Evolutionary conservation across 2,797 vertebrate species (phyloP).

Genomic region (Discoglossus pictus): DNA sequence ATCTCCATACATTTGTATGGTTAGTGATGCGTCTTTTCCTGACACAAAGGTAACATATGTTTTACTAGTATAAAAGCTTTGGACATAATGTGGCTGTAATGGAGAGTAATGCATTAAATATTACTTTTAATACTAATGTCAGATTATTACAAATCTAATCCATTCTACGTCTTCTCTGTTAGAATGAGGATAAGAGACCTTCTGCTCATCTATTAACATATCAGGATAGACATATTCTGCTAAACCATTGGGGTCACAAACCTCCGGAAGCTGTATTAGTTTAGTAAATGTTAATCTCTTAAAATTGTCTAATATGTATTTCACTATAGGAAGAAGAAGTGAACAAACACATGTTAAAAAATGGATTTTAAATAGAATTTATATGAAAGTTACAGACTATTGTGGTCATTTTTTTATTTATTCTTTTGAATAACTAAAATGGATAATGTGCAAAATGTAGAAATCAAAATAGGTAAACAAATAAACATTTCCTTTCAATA

Average conservation of each 20-base stretch:
- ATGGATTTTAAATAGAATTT: no score
- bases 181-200: conserved; percentile 70
- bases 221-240: conserved; percentile 64
- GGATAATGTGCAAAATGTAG: no score
- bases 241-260: conserved; percentile 70
- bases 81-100: conserved; percentile 59
- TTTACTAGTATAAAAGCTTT: conserved; percentile 62
- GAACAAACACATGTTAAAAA: no score
- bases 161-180: conserved; percentile 65
- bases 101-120: conserved; percentile 73
- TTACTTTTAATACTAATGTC: conserved; percentile 79
- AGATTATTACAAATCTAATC: conserved; percentile 78
- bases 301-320: conserved; percentile 55
- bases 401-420: no score
- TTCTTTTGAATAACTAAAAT: no score
- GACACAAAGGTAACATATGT: conserved; percentile 61
- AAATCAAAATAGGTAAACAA: no score
- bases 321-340: conserved; percentile 52
- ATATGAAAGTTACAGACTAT: no score
- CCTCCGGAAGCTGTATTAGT: conserved; percentile 68
- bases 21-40: conserved; percentile 17
- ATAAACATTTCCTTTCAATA: no score
- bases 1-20: conserved; percentile 67
- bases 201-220: conserved; percentile 76
- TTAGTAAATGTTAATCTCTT: conserved; percentile 70